A percentile compares a stretch with the other conserved stretches of the same genome.
These are phyloP conservation scores for Gallirallus australis DNA, from an alignment of 2,797 vertebrate genomes.

Conservation along the genomic window DNA sequence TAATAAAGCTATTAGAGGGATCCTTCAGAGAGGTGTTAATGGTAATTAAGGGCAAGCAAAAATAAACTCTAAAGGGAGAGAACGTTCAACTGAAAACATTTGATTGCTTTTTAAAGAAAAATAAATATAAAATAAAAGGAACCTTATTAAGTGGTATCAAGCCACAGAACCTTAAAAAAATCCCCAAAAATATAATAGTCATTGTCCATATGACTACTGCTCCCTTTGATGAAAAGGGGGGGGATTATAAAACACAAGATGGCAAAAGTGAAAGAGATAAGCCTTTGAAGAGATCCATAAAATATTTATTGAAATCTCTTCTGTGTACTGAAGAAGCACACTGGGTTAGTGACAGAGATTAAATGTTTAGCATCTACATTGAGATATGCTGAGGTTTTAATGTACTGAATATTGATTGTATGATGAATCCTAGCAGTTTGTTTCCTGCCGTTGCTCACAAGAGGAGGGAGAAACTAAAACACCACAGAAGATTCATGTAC, in stretches of 20 bases:
- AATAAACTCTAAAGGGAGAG: not conserved
- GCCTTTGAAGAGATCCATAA: constrained; percentile 64
- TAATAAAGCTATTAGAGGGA: constrained; percentile 3
- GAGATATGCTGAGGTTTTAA: constrained; percentile 72
- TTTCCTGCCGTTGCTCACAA: constrained; percentile 62
- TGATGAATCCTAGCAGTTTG: constrained; percentile 58
- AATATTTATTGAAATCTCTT: constrained; percentile 76
- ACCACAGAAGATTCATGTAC: constrained; percentile 14
- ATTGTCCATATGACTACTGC: not conserved
- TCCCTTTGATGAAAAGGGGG: constrained; percentile 34
- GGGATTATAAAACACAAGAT: constrained; percentile 36
- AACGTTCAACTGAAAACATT: not conserved
- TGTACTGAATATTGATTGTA: constrained; percentile 64
- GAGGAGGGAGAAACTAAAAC: constrained; percentile 57
- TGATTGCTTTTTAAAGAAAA: not conserved
- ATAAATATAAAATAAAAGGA: not conserved
- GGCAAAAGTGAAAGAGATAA: constrained; percentile 59
- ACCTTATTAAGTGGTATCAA: not conserved
- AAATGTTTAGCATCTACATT: constrained; percentile 56
- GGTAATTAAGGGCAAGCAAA: not conserved
- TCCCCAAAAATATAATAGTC: not conserved
- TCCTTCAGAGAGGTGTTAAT: constrained; percentile 23
- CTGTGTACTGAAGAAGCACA: constrained; percentile 25
- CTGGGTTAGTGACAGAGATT: constrained; percentile 72
- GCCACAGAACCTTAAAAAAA: not conserved